Evolutionary conservation across 2,113 vertebrate genomes (phyloP), one percentile per base, ranked within the genome.

Genomic region (Halichoerus grypus): DNA sequence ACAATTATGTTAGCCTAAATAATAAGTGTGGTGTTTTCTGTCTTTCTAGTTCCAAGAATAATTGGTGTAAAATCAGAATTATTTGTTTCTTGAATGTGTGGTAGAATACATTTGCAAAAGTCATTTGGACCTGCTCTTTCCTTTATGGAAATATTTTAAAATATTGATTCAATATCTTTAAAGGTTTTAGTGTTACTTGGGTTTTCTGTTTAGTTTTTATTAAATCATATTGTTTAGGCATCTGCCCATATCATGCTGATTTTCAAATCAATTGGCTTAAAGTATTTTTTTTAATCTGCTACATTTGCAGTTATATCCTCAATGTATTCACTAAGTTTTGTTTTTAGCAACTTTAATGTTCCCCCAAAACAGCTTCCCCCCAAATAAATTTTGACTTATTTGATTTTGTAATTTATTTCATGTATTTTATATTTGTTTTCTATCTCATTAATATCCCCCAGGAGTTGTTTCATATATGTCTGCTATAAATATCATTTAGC

Each of bases 91-190:
- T 67, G 28, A 92, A 53, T 91, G 33, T 88, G 49, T 69, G 16
- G 12, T 63, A 53, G 49, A 80, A 69, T 65, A 33, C 28, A 84
- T 87, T 85, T 65, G 18, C 76, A 88, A 42, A 65, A 63, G 42
- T 49, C 91, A 93, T 33, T 84, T 85, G 83, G 53, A n/a, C 31
- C 36, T 82, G 6, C 14, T 49, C 9, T 63, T 87, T 83, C 28
- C 18, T 84, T 95, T 65, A 59, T 33, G 61, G 57, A 96, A 96
- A 79, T 51, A 65, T 57, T 85, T 84, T 5, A 31, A 94, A 88
- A 92, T 88, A 84, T 49, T 84, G 49, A 81, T 88, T 85, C 36
- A 74, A 15, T 69, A 81, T 81, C 49, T 83, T 79, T 84, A 88
- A 80, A 80, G 24, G 15, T 82, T 36, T 61, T 53, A 24, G 1